Conservation (phyloP, 2,888 invertebrate species). For the Caenorhabditis japonica region DNA sequence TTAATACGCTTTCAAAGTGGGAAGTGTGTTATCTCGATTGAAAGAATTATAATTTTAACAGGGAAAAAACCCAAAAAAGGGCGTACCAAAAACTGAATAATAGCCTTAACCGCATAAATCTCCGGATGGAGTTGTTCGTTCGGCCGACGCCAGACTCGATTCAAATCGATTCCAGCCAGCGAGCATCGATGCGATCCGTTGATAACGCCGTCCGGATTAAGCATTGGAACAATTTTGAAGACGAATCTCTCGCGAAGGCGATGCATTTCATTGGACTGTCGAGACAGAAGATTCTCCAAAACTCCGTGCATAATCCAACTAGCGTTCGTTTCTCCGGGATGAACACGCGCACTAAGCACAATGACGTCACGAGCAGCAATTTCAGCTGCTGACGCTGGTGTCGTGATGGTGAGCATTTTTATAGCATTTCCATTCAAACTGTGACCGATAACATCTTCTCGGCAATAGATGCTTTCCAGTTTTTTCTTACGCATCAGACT, state of each 20-base stretch:
- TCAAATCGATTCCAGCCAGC: slow-evolving; percentile 91
- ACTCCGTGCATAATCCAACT: slow-evolving; percentile 88
- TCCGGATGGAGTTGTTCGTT: slow-evolving; percentile 92
- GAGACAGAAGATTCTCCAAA: slow-evolving; percentile 56
- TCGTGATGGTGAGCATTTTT: slow-evolving; percentile 84
- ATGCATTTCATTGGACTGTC: slow-evolving; percentile 77
- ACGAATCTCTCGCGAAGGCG: slow-evolving; percentile 83
- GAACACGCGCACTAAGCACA: slow-evolving; percentile 86
- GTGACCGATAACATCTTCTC: slow-evolving; percentile 59
- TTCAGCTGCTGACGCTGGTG: slow-evolving; percentile 72
- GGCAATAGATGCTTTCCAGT: slow-evolving; percentile 44
- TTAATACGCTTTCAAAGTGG: too few relatives aligned
- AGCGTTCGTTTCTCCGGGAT: slow-evolving; percentile 90
- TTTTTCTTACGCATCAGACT: slow-evolving; percentile 21
- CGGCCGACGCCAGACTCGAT: slow-evolving; percentile 88
- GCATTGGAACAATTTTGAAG: slow-evolving; percentile 90
- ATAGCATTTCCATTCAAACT: slow-evolving; percentile 61
- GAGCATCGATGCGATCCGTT: slow-evolving; percentile 79
- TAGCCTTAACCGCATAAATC: slow-evolving; percentile 87
- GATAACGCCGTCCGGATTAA: slow-evolving; percentile 89
- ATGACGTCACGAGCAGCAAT: slow-evolving; percentile 78
- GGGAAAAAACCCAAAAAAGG: too few relatives aligned
- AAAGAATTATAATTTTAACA: too few relatives aligned
- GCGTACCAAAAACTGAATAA: slow-evolving; percentile 78
- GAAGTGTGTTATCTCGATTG: too few relatives aligned